A percentile compares a stretch with the other conserved stretches of the same genome.
phyloP scores from a whole-genome alignment of 35 echinoderm and acorn worm species.

The Ophioderma brevispina region DNA sequence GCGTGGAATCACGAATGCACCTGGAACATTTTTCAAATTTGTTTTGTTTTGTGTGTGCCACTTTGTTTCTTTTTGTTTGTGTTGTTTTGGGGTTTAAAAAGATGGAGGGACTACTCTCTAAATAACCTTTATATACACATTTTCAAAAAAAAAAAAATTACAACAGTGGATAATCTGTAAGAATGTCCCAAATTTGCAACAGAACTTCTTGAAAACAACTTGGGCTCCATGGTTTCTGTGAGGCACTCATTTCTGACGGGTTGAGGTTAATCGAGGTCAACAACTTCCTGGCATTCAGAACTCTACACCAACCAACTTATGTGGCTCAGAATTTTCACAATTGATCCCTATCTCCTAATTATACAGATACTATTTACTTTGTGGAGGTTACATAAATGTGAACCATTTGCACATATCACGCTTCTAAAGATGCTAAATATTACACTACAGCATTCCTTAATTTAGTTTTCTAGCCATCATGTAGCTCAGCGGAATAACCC shows the following conservation, averaged over 20 bases:
- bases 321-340: not conserved
- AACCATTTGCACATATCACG: not conserved
- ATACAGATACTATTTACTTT: not conserved
- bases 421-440: not conserved
- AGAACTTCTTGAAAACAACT: constrained; percentile 1
- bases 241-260: not conserved
- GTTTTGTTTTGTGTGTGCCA: too few species aligned
- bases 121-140: too few species aligned
- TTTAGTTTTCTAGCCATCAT: not conserved
- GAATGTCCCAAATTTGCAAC: too few species aligned
- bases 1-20: too few species aligned
- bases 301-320: not conserved
- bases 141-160: too few species aligned
- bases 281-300: not conserved
- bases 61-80: too few species aligned
- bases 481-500: not conserved
- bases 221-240: not conserved
- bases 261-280: not conserved
- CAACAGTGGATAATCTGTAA: too few species aligned
- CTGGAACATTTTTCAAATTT: too few species aligned
- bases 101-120: too few species aligned
- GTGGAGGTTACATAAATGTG: not conserved
- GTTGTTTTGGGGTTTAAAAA: too few species aligned
- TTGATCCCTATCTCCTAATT: not conserved
- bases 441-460: not conserved